A percentile compares a stretch with the other conserved stretches of the same genome.
phyloP scores from a whole-genome alignment of 2,888 invertebrate genomes.

The Trichopria drosophilae region DNA sequence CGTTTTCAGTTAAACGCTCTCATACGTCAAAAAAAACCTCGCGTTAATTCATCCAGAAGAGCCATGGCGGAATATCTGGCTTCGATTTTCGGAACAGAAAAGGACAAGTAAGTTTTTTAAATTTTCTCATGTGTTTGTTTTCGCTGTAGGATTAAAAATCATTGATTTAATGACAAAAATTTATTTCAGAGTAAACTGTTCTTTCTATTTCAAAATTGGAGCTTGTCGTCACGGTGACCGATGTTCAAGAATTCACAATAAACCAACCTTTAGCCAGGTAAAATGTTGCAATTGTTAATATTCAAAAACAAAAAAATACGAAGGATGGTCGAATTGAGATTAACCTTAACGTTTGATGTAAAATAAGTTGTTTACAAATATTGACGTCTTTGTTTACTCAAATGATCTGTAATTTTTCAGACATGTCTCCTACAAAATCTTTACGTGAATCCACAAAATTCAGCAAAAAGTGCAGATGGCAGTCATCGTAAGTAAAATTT shows the following conservation, averaged over 20 bases:
- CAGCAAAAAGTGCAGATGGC: constrained; percentile 94
- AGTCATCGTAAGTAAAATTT: constrained; percentile 75
- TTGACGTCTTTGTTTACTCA: not conserved
- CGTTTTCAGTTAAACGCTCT: no score
- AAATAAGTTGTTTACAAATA: not conserved
- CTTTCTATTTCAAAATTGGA: constrained; percentile 99
- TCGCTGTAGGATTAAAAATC: not conserved
- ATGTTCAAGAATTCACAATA: constrained; percentile 97
- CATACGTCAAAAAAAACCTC: no score
- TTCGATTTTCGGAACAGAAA: constrained; percentile 97
- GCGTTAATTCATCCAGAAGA: no score
- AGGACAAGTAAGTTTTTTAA: constrained; percentile 89
- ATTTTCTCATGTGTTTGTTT: not conserved
- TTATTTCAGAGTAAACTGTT: constrained; percentile 90
- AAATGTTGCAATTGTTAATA: constrained; percentile 2
- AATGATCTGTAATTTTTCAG: constrained; percentile 60
- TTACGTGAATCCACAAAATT: constrained; percentile 97
- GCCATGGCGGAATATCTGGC: constrained; percentile 98
- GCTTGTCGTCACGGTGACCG: constrained; percentile 98
- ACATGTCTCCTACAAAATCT: constrained; percentile 95
- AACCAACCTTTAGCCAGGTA: constrained; percentile 90
- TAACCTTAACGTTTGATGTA: not conserved
- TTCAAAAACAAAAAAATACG: not conserved
- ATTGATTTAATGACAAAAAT: constrained; percentile 23
- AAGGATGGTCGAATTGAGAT: no score